Base-by-base conservation (phyloP, 2,797 vertebrate genomes). In the Xenopus petersii region DNA sequence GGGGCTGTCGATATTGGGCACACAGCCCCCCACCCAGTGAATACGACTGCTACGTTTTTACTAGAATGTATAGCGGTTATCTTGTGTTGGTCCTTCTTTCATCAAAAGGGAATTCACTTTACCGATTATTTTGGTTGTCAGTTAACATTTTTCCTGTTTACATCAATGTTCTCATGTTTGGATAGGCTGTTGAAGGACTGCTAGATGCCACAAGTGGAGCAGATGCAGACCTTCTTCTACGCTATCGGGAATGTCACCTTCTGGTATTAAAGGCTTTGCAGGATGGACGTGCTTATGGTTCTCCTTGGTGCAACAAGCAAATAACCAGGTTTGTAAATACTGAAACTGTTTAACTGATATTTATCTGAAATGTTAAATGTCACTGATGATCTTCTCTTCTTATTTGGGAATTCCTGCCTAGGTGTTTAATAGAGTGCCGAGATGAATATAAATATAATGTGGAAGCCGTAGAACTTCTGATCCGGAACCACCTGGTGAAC, bases 401-500 rank as follows among this genome's bases (percentile, higher is more conserved):
- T 8, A 26, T 15, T 60, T 60, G 21, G 9, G 12, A 2, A 8
- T 60, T 58, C 26, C n/a, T 7, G 42, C 77, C 12, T 82, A 99
- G 98, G 88, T 99, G 98, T 92, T 89, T 99, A 83, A 99, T 98
- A 3, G 98, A 99, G 80, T 99, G 98, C 81, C 91, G 98, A 36
- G 98, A 99, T 30, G 98, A 99, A 82, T 99, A 99, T 87, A 99
- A 98, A 79, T 99, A 99, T 84, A 99, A 99, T 0, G 98, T 99
- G 6, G 97, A 99, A 71, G 98, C 98, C 3, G 96, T 99, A 81
- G 98, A 99, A 84, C 91, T 99, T 82, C 85, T 99, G 17, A 98
- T 99, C 83, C 91, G 96, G 66, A 98, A 98, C 84, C 97, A 99
- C 84, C 92, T 99, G 1, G 98, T 99, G 42, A 99, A 98, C 80